Percentiles rank a stretch among this genome's conserved stretches.
These are phyloP conservation scores for Conus betulinus DNA, from an alignment of 1,140 invertebrate species.

Conservation along the genomic window DNA sequence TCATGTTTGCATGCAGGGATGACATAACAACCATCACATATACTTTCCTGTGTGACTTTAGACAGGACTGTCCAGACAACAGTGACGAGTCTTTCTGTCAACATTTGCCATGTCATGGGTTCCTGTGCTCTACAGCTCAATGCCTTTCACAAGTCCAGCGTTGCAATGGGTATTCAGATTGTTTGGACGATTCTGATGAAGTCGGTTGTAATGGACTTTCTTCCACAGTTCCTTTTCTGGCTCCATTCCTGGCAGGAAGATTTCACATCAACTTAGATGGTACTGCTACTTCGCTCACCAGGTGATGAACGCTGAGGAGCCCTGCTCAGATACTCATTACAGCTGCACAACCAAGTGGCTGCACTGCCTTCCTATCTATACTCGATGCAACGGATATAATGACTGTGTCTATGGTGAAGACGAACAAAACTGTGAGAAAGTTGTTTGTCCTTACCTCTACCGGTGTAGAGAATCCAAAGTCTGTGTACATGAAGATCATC, in stretches of 20 bases:
- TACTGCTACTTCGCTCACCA: not conserved
- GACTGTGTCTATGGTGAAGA: not conserved
- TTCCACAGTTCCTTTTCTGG: not conserved
- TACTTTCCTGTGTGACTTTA: not conserved
- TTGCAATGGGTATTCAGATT: not conserved
- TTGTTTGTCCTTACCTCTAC: not conserved
- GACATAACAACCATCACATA: not conserved
- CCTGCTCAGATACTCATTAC: not conserved
- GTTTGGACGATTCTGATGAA: not conserved
- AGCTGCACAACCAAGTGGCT: not conserved
- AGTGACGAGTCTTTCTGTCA: not conserved
- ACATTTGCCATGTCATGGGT: not conserved
- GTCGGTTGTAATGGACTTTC: not conserved
- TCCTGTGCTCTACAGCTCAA: not conserved
- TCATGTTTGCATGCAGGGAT: not conserved
- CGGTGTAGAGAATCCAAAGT: not conserved
- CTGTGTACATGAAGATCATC: not conserved
- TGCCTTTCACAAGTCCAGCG: not conserved
- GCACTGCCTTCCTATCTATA: not conserved
- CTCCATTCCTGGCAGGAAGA: no score
- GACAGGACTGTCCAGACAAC: not conserved
- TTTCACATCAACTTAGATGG: not conserved
- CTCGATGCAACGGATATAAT: constrained; percentile 19
- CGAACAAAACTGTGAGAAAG: not conserved
- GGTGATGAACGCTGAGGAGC: not conserved